These are phyloP conservation scores for Otolemur crassicaudatus DNA, from an alignment of 2,797 vertebrate species.

Conservation along the genomic window DNA sequence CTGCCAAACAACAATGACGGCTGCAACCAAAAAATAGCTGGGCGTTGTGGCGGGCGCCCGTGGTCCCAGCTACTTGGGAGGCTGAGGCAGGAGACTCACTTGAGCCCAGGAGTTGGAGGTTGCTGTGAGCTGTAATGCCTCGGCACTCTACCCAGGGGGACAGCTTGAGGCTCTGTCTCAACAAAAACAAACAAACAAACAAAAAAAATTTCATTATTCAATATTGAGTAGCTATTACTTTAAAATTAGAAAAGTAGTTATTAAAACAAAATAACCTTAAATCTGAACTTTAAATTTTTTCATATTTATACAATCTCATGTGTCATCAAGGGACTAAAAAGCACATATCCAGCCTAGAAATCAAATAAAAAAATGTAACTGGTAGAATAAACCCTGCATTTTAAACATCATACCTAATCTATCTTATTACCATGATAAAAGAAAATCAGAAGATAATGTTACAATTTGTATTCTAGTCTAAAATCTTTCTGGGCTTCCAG, in stretches of 20 bases:
- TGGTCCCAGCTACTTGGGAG: too few relatives aligned
- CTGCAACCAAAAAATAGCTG: too few relatives aligned
- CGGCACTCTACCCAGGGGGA: too few relatives aligned
- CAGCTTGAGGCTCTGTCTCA: too few relatives aligned
- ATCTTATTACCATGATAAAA: slow-evolving; percentile 49
- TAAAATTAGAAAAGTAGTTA: slow-evolving; percentile 28
- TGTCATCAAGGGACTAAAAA: slow-evolving; percentile 24
- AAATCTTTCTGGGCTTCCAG: slow-evolving; percentile 64
- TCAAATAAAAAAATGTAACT: slow-evolving; percentile 46
- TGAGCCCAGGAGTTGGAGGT: too few relatives aligned
- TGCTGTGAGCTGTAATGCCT: too few relatives aligned
- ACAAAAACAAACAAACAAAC: too few relatives aligned
- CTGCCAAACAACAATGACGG: too few relatives aligned
- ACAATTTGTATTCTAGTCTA: slow-evolving; percentile 69
- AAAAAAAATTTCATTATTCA: background rate
- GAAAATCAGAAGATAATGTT: slow-evolving; percentile 30
- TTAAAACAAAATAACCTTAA: slow-evolving; percentile 54
- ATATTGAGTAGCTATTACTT: background rate
- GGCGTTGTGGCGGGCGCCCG: too few relatives aligned
- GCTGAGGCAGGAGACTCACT: too few relatives aligned
- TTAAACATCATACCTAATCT: slow-evolving; percentile 42
- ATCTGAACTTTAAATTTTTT: slow-evolving; percentile 6
- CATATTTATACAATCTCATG: slow-evolving; percentile 47
- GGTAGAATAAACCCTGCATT: slow-evolving; percentile 44
- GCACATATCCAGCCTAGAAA: slow-evolving; percentile 36